Evolutionary conservation across 2,113 vertebrate species (phyloP).

Genomic region (Lota lota): DNA sequence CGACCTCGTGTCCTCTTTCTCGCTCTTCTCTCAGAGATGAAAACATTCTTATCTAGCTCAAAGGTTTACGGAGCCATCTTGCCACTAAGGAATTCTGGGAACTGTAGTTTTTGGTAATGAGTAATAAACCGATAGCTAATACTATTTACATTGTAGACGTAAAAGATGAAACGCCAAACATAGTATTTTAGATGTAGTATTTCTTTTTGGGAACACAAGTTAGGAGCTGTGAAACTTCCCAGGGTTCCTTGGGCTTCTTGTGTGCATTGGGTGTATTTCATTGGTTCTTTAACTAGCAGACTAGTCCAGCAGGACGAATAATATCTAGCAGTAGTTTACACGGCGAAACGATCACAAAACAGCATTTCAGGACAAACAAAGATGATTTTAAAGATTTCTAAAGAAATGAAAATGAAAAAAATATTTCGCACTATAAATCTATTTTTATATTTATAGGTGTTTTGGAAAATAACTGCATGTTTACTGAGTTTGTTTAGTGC

Average conservation of each 20-base stretch:
- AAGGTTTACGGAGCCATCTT: slow-evolving; percentile 97
- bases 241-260: slow-evolving; percentile 92
- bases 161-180: slow-evolving; percentile 64
- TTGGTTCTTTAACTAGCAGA: slow-evolving; percentile 76
- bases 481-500: slow-evolving; percentile 66
- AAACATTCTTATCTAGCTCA: slow-evolving; percentile 99
- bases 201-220: slow-evolving; percentile 71
- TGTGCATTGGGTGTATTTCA: slow-evolving; percentile 98
- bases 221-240: slow-evolving; percentile 93
- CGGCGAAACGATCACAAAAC: slow-evolving; percentile 41
- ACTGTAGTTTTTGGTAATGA: slow-evolving; percentile 76
- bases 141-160: slow-evolving; percentile 47
- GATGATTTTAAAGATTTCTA: slow-evolving; percentile 78
- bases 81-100: slow-evolving; percentile 91
- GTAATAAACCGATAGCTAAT: slow-evolving; percentile 40
- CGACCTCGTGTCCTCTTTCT: slow-evolving; percentile 78
- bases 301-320: too few relatives aligned
- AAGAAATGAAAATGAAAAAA: slow-evolving; percentile 77
- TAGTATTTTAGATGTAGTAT: slow-evolving; percentile 81
- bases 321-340: neutral
- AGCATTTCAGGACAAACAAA: slow-evolving; percentile 73
- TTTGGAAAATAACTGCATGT: slow-evolving; percentile 79
- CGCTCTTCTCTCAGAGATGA: slow-evolving; percentile 88
- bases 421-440: slow-evolving; percentile 83
- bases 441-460: slow-evolving; percentile 86